A percentile compares a stretch with the other conserved stretches of the same genome.
Evolutionary conservation across 1,140 invertebrate species (phyloP).

Genomic region (Tribolium castaneum): DNA sequence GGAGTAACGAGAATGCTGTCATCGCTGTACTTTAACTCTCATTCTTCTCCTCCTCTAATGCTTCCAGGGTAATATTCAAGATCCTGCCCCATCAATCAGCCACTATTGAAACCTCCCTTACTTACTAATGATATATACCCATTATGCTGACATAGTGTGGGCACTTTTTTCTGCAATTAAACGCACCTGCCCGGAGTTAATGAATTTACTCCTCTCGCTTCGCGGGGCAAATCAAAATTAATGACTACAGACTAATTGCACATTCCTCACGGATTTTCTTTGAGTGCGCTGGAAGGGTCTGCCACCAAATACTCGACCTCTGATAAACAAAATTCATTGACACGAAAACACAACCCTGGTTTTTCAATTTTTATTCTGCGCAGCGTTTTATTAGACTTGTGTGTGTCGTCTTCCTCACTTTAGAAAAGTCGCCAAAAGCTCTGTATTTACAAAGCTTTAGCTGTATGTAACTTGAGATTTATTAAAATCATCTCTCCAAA

Average conservation of each 20-base stretch:
- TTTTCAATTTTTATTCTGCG: too few relatives aligned
- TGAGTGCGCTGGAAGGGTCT: background rate
- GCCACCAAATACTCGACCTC: background rate
- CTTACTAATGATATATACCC: slow-evolving; percentile 26
- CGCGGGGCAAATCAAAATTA: slow-evolving; percentile 14
- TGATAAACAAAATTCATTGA: background rate
- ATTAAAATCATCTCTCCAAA: too few relatives aligned
- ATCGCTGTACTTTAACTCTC: slow-evolving; percentile 46
- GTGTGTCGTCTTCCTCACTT: too few relatives aligned
- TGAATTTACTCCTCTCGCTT: slow-evolving; percentile 23
- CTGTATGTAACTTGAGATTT: too few relatives aligned
- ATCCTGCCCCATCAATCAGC: slow-evolving; percentile 45
- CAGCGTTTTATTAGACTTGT: too few relatives aligned
- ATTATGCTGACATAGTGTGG: slow-evolving; percentile 21
- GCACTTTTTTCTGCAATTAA: slow-evolving; percentile 36
- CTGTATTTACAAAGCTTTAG: background rate
- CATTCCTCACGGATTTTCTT: slow-evolving; percentile 16
- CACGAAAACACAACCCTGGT: too few relatives aligned
- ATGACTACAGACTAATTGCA: slow-evolving; percentile 18
- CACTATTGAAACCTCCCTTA: slow-evolving; percentile 39
- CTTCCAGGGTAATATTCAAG: slow-evolving; percentile 45
- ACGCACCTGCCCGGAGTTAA: slow-evolving; percentile 19
- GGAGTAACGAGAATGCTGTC: slow-evolving; percentile 47
- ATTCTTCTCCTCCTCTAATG: slow-evolving; percentile 43
- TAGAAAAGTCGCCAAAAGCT: too few relatives aligned